Evolutionary conservation across 2,888 invertebrate genomes (phyloP).

Genomic region (Adineta ricciae): DNA sequence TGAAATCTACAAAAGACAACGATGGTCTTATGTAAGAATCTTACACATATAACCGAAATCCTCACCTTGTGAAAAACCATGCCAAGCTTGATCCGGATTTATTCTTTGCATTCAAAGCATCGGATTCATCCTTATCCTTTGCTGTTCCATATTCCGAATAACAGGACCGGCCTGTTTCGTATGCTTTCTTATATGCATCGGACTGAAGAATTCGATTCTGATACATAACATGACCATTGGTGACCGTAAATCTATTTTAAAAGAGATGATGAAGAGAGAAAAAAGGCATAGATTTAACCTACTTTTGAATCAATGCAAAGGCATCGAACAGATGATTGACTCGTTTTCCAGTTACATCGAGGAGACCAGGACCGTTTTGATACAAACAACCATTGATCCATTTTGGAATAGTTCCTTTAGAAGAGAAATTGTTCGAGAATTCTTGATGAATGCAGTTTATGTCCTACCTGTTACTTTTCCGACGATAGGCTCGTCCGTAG

Average conservation of each 20-base stretch:
- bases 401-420: not conserved
- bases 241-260: not conserved
- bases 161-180: not conserved
- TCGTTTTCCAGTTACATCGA: not conserved
- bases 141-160: not conserved
- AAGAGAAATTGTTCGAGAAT: not conserved
- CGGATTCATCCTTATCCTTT: not conserved
- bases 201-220: not conserved
- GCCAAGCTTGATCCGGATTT: not conserved
- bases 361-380: not conserved
- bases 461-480: not conserved
- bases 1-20: not conserved
- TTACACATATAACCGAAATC: not conserved
- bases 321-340: not conserved
- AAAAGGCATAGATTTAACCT: not conserved
- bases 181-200: not conserved
- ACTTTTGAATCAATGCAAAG: not conserved
- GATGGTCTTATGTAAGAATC: too few species aligned
- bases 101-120: not conserved
- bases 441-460: not conserved
- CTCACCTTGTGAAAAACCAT: not conserved
- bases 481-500: not conserved
- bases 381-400: not conserved
- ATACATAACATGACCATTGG: not conserved
- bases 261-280: not conserved